phyloP scores from a whole-genome alignment of 2,797 vertebrate genomes.

The Darevskia nairensis region DNA sequence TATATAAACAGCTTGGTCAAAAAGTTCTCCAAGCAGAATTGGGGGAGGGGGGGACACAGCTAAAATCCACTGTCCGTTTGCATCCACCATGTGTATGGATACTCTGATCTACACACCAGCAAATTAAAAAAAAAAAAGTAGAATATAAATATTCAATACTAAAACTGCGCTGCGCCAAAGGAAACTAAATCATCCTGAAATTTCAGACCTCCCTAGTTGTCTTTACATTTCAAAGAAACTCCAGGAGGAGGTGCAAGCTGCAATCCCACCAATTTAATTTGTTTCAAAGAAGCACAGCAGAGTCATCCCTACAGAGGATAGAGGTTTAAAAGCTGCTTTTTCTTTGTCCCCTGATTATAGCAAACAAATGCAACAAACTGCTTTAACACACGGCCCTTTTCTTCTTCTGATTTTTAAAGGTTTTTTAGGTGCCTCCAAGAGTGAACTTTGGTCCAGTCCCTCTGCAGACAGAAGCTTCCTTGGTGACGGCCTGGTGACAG shows the following conservation, averaged over 20 bases:
- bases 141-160: not conserved
- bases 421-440: slow-evolving; percentile 37
- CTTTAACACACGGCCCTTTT: not conserved
- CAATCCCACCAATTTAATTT: not conserved
- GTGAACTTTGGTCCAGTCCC: rapidly evolving
- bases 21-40: too few species aligned
- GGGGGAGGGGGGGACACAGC: not conserved
- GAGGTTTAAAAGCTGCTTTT: not conserved
- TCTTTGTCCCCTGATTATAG: not conserved
- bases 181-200: not conserved
- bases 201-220: not conserved
- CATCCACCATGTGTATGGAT: not conserved
- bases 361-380: not conserved
- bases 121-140: not conserved
- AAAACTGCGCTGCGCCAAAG: not conserved
- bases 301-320: not conserved
- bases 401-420: not conserved
- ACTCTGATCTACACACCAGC: too few species aligned
- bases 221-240: not conserved
- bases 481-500: not conserved
- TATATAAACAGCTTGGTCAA: too few species aligned
- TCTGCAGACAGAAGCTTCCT: not conserved
- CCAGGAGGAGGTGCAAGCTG: not conserved
- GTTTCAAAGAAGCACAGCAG: not conserved
- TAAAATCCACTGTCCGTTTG: not conserved